A percentile compares a stretch with the other conserved stretches of the same genome.
These are phyloP conservation scores for Orthonyx spaldingii DNA, from an alignment of 2,113 vertebrate genomes.

Conservation along the genomic window DNA sequence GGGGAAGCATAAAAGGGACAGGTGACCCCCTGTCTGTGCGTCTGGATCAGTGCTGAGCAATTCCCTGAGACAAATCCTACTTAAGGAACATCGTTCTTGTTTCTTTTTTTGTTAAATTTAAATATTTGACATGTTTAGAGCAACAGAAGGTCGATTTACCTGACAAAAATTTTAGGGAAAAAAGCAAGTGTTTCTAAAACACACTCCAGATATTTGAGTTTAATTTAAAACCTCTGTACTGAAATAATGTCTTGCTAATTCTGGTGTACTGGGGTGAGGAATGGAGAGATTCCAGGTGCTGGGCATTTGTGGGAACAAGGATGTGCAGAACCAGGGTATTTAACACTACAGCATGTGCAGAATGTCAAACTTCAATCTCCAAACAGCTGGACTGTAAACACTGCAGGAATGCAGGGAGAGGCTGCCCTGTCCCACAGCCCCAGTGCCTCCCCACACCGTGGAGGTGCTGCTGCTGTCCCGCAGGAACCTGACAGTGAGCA, in stretches of 20 bases:
- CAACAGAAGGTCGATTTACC: background rate
- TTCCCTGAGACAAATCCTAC: background rate
- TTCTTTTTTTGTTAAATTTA: background rate
- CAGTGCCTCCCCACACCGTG: fast-evolving
- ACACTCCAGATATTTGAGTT: background rate
- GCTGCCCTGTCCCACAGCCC: no score
- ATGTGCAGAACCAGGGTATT: background rate
- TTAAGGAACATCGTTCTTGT: background rate
- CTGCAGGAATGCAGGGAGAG: background rate
- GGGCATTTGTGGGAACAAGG: background rate
- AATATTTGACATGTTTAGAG: background rate
- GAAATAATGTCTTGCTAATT: background rate
- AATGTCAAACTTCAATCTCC: background rate
- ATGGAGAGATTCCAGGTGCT: background rate
- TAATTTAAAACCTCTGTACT: background rate
- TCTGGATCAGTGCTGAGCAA: background rate
- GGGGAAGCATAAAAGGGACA: background rate
- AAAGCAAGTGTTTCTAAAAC: background rate
- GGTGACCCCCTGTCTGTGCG: background rate
- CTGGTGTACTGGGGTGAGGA: background rate
- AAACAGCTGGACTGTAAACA: background rate
- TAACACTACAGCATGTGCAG: background rate
- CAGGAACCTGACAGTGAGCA: no score
- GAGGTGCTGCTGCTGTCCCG: background rate
- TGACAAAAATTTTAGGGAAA: background rate